Conservation (phyloP, 2,888 invertebrate species). For the Ophioninae sp. region DNA sequence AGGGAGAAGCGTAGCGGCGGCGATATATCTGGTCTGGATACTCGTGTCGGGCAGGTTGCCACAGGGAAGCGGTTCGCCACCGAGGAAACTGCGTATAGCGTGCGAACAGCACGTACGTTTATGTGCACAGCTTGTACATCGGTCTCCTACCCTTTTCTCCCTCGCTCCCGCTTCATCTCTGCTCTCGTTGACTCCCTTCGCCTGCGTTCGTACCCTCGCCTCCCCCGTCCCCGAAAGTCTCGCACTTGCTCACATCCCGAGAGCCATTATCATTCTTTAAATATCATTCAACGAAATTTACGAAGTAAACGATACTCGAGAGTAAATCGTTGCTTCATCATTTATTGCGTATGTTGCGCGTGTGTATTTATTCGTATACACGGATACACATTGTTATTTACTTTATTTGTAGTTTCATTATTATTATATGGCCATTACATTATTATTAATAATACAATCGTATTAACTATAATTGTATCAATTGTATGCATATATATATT, state of each 20-base stretch:
- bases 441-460: no score
- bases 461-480: no score
- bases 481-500: constrained; percentile 5
- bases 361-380: no score
- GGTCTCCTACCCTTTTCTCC: constrained; percentile 21
- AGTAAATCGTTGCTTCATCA: constrained; percentile 53
- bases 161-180: background rate
- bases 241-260: constrained; percentile 60
- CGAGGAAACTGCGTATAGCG: constrained; percentile 50
- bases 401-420: no score
- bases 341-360: constrained; percentile 28
- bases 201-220: no score
- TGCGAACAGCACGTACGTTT: constrained; percentile 61
- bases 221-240: no score
- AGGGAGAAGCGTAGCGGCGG: constrained; percentile 32
- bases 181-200: background rate
- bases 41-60: constrained; percentile 57
- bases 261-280: constrained; percentile 63
- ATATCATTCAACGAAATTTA: constrained; percentile 59
- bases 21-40: constrained; percentile 35
- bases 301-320: constrained; percentile 48
- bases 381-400: no score
- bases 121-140: constrained; percentile 64
- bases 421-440: no score
- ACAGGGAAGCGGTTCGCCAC: constrained; percentile 51